Conservation (phyloP, 2,888 invertebrate genomes). For the Coenonympha arcania region DNA sequence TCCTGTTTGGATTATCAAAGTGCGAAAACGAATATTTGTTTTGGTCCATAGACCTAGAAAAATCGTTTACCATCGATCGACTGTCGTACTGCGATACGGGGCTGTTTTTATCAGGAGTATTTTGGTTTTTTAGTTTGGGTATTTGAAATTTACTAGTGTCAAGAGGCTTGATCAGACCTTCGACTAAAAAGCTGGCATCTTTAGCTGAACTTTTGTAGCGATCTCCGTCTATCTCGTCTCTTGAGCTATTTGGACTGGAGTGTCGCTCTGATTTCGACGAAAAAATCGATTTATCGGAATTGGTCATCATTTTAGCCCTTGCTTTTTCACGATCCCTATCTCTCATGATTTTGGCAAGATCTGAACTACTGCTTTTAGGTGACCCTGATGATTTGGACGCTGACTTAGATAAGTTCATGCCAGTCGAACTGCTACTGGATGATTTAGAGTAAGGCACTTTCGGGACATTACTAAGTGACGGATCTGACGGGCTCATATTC, state of each 20-base stretch:
- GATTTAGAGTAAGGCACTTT: constrained; percentile 71
- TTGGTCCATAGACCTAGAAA: constrained; percentile 58
- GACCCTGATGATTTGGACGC: constrained; percentile 73
- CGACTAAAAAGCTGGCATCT: constrained; percentile 78
- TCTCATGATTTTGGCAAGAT: constrained; percentile 72
- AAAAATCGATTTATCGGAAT: constrained; percentile 78
- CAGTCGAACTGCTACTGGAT: constrained; percentile 54
- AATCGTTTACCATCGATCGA: constrained; percentile 64
- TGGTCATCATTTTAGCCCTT: constrained; percentile 74
- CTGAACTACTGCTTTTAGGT: constrained; percentile 75
- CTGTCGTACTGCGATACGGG: constrained; percentile 59
- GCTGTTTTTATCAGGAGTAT: constrained; percentile 64
- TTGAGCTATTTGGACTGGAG: constrained; percentile 77
- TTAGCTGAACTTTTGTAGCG: constrained; percentile 76
- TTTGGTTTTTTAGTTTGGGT: constrained; percentile 79
- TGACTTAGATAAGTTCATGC: constrained; percentile 66
- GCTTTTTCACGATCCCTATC: constrained; percentile 76
- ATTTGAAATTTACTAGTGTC: constrained; percentile 90
- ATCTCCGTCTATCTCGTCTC: constrained; percentile 78
- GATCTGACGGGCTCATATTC: constrained; percentile 57
- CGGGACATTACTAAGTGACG: constrained; percentile 44
- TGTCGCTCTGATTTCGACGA: constrained; percentile 77
- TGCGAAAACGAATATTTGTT: constrained; percentile 65
- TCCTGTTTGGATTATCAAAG: constrained; percentile 55
- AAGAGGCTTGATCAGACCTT: constrained; percentile 83